phyloP scores from a whole-genome alignment of 2,113 vertebrate genomes.

The Varanus komodoensis region DNA sequence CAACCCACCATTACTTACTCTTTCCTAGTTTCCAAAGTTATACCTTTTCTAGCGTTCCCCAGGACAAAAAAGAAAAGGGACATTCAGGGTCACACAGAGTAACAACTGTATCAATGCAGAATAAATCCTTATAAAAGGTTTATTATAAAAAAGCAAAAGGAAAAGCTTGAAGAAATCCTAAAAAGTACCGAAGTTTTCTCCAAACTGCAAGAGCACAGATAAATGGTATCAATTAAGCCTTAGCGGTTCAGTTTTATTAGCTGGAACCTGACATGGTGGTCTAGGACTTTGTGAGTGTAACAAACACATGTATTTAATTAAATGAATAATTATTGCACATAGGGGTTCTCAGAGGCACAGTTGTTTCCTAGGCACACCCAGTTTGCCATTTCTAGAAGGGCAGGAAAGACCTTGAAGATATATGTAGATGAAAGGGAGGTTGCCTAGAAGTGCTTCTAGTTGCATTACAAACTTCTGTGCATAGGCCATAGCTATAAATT shows the following conservation, averaged over 20 bases:
- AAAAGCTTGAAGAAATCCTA: constrained; percentile 22
- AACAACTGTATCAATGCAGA: background rate
- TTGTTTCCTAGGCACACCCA: constrained; percentile 12
- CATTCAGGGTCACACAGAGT: background rate
- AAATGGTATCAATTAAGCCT: constrained; percentile 36
- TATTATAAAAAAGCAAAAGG: background rate
- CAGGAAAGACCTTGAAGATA: background rate
- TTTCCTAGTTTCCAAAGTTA: background rate
- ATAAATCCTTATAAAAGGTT: background rate
- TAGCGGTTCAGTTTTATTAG: background rate
- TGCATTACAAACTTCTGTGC: background rate
- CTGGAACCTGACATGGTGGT: constrained; percentile 10
- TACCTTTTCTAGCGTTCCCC: background rate
- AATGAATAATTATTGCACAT: background rate
- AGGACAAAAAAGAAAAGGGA: background rate
- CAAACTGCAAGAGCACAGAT: constrained; percentile 21
- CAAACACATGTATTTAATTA: constrained; percentile 24
- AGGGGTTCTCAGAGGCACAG: constrained; percentile 9
- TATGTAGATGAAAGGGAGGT: background rate
- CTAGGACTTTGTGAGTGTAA: background rate
- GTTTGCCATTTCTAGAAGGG: constrained; percentile 2
- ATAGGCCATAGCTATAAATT: background rate
- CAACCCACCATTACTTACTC: background rate
- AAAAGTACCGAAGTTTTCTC: constrained; percentile 40
- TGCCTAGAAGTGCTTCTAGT: background rate